Conservation (phyloP, 2,888 invertebrate genomes). For the Criorhina ranunculi region DNA sequence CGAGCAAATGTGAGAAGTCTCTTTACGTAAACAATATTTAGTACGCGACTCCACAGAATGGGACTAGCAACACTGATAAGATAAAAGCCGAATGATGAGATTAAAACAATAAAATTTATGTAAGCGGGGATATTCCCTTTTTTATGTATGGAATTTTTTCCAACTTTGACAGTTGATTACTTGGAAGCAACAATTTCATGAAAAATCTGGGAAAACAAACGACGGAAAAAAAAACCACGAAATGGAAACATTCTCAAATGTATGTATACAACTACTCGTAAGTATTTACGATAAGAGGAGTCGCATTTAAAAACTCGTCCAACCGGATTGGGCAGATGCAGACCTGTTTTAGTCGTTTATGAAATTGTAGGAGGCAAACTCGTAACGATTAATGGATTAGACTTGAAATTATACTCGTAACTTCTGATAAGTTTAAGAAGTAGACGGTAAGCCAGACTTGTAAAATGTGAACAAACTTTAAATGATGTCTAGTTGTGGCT, state of each 20-base stretch:
- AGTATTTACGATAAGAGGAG: neutral
- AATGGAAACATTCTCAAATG: neutral
- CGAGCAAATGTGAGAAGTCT: neutral
- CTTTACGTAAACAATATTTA: neutral
- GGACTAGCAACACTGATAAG: no score
- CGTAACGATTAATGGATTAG: no score
- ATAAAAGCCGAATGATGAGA: no score
- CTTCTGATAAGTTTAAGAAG: no score
- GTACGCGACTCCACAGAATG: neutral
- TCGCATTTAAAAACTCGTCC: conserved; percentile 4
- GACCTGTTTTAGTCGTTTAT: no score
- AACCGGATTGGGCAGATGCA: neutral
- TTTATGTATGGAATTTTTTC: no score
- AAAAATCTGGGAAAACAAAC: no score
- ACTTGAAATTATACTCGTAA: no score
- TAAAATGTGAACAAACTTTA: conserved; percentile 15
- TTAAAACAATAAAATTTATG: neutral
- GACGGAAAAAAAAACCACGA: neutral
- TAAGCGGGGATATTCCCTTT: neutral
- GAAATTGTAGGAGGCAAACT: no score
- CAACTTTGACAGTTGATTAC: no score
- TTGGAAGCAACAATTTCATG: no score
- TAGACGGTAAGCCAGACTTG: no score
- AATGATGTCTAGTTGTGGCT: neutral
- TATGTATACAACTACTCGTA: neutral